Conservation (phyloP, 2,888 invertebrate genomes). For the Anticlea derivata region DNA sequence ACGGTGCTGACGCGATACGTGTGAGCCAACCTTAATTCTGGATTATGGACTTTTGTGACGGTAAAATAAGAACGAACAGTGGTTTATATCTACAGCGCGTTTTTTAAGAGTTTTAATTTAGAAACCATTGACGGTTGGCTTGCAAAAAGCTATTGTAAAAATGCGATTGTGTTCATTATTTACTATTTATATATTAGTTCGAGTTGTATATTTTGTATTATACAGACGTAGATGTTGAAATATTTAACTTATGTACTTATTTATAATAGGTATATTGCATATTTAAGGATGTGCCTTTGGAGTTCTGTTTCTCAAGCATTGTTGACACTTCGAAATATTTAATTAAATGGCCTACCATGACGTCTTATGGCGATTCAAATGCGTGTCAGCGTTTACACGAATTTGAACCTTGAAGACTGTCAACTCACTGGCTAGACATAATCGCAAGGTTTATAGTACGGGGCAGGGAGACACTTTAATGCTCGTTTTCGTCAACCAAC, state of each 20-base stretch:
- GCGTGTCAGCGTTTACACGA: too few species aligned
- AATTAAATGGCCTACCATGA: too few species aligned
- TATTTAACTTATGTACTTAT: constrained; percentile 28
- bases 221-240: constrained; percentile 34
- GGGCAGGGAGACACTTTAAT: too few species aligned
- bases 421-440: too few species aligned
- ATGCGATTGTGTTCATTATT: constrained; percentile 74
- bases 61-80: not conserved
- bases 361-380: too few species aligned
- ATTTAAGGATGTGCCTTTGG: constrained; percentile 25
- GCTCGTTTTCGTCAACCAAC: constrained; percentile 1
- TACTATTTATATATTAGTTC: constrained; percentile 54
- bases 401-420: too few species aligned
- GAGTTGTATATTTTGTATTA: constrained; percentile 68
- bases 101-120: constrained; percentile 8
- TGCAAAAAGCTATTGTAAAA: constrained; percentile 56
- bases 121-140: constrained; percentile 22
- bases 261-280: constrained; percentile 16
- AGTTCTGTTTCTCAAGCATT: constrained; percentile 13
- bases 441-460: too few species aligned
- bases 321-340: constrained; percentile 11
- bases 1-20: too few species aligned
- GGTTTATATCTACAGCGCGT: not conserved
- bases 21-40: not conserved
- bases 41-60: not conserved